Percentiles rank a stretch among this genome's conserved stretches.
These are phyloP conservation scores for Liopterus haemorrhoidalis DNA, from an alignment of 2,888 invertebrate genomes.

Conservation along the genomic window DNA sequence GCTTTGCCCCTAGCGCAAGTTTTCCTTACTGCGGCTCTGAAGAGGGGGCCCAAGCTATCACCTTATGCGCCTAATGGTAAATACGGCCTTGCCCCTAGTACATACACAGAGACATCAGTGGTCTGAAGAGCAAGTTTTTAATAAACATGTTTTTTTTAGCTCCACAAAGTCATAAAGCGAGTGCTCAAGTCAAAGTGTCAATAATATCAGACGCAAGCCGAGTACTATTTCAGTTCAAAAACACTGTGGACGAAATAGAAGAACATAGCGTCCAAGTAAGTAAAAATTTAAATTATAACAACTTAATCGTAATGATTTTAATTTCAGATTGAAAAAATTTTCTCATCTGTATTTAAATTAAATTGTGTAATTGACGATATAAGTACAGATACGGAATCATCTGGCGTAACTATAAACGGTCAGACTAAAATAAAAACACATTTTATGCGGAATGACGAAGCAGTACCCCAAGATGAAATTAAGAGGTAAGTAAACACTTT, in stretches of 20 bases:
- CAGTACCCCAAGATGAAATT: constrained; percentile 50
- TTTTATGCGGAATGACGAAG: constrained; percentile 51
- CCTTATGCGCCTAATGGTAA: no score
- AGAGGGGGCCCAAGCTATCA: no score
- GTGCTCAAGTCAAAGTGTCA: constrained; percentile 51
- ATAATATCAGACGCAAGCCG: constrained; percentile 53
- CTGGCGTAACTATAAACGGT: constrained; percentile 43
- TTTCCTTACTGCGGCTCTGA: no score
- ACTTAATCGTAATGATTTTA: constrained; percentile 14
- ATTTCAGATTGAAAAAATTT: constrained; percentile 51
- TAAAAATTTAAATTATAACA: constrained; percentile 27
- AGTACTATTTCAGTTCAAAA: constrained; percentile 53
- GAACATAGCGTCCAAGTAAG: constrained; percentile 48
- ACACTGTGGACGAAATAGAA: constrained; percentile 46
- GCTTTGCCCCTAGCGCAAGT: no score
- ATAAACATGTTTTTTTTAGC: constrained; percentile 38
- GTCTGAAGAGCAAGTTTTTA: no score
- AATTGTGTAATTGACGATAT: constrained; percentile 57
- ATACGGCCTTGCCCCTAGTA: no score
- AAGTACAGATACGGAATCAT: constrained; percentile 41
- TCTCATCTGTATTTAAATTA: constrained; percentile 49
- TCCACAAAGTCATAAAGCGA: constrained; percentile 45
- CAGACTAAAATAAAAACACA: constrained; percentile 52
- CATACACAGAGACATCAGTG: no score
- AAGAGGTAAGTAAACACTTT: constrained; percentile 45